These are phyloP conservation scores for Leptonema lineaticorne DNA, from an alignment of 1,140 invertebrate species.

Conservation along the genomic window DNA sequence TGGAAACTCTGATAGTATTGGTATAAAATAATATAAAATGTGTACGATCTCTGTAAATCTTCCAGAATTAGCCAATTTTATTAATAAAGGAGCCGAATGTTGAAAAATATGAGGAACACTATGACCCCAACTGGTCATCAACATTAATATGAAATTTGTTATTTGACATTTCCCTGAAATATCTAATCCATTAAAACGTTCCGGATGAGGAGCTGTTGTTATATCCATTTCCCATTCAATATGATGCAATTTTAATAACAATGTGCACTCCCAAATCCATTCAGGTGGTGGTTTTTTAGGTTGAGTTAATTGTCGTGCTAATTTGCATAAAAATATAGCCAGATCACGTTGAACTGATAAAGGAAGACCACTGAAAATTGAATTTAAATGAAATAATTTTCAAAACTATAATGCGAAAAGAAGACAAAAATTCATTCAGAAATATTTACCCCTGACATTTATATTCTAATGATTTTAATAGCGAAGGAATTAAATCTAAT, in stretches of 20 bases:
- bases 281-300: slow-evolving; percentile 29
- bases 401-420: too few relatives aligned
- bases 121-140: slow-evolving; percentile 31
- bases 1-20: slow-evolving; percentile 27
- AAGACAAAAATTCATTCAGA: too few relatives aligned
- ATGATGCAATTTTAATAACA: slow-evolving; percentile 33
- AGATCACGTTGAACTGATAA: slow-evolving; percentile 28
- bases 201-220: background rate
- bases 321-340: slow-evolving; percentile 29
- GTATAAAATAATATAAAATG: slow-evolving; percentile 32
- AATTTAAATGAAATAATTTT: slow-evolving; percentile 4
- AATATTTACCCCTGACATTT: slow-evolving; percentile 25
- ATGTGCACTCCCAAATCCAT: slow-evolving; percentile 37
- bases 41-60: slow-evolving; percentile 34
- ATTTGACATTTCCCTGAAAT: slow-evolving; percentile 29
- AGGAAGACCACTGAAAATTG: slow-evolving; percentile 30
- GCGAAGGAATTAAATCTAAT: slow-evolving; percentile 19
- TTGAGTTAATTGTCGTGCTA: slow-evolving; percentile 23
- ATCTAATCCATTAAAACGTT: slow-evolving; percentile 23
- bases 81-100: slow-evolving; percentile 26
- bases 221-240: slow-evolving; percentile 32
- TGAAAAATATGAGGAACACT: slow-evolving; percentile 33
- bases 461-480: slow-evolving; percentile 36
- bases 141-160: slow-evolving; percentile 20
- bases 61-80: slow-evolving; percentile 33